A percentile compares a stretch with the other conserved stretches of the same genome.
phyloP scores from a whole-genome alignment of 2,797 vertebrate species.

The Tragopan temminckii region DNA sequence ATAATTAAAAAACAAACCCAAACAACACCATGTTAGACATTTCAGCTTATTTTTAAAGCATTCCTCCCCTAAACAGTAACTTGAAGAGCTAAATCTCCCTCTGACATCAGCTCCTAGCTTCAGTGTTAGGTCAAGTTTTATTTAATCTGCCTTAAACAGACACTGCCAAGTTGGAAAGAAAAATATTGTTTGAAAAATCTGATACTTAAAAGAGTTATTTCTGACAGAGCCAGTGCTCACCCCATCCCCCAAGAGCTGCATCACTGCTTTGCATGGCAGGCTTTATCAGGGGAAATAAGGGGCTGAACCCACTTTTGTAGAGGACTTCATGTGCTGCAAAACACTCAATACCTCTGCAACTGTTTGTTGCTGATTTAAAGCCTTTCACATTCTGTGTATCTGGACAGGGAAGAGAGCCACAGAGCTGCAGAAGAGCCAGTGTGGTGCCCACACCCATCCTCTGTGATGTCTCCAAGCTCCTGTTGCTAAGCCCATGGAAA shows the following conservation, averaged over 20 bases:
- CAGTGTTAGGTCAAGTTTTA: constrained; percentile 9
- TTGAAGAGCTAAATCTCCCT: not conserved
- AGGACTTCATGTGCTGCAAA: not conserved
- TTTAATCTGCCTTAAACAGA: constrained; percentile 37
- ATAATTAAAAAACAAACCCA: not conserved
- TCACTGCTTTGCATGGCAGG: not conserved
- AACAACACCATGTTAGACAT: not conserved
- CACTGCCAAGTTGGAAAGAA: constrained; percentile 48
- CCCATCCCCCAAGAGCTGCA: not conserved
- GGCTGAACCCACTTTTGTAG: not conserved
- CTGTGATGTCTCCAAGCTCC: not conserved
- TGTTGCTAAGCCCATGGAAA: not conserved
- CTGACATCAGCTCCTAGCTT: constrained; percentile 18
- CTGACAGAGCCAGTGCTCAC: not conserved
- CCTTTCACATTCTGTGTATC: rapidly evolving
- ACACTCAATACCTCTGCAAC: not conserved
- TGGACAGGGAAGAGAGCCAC: not conserved
- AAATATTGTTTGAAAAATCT: constrained; percentile 34
- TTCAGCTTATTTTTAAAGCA: constrained; percentile 43
- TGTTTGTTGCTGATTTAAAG: not conserved
- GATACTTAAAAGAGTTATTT: constrained; percentile 50
- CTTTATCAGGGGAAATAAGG: not conserved
- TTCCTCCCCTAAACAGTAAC: constrained; percentile 18
- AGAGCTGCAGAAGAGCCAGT: not conserved
- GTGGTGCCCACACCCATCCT: rapidly evolving